Conservation (phyloP, 2,113 vertebrate genomes). For the Zosterops pallidus region DNA sequence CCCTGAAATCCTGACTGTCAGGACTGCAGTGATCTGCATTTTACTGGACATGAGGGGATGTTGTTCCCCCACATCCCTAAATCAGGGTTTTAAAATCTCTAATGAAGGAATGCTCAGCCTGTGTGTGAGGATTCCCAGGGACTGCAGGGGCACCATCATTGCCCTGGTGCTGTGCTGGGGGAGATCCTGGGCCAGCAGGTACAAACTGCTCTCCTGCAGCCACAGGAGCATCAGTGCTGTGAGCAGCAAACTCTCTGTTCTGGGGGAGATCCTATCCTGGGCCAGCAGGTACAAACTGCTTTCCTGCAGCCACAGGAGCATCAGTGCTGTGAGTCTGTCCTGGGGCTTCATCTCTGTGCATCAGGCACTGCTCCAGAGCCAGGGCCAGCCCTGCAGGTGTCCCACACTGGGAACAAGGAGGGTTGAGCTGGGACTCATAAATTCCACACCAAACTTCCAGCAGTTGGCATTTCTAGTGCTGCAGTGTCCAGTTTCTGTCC, state of each 20-base stretch:
- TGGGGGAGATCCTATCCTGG: neutral
- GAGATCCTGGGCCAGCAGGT: neutral
- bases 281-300: neutral
- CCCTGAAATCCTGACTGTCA: fast-evolving
- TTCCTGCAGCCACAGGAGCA: neutral
- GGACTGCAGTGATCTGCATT: neutral
- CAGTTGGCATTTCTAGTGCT: neutral
- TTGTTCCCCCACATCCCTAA: neutral
- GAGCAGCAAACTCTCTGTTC: neutral
- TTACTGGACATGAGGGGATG: neutral
- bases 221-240: neutral
- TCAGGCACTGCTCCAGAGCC: neutral
- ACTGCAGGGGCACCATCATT: fast-evolving
- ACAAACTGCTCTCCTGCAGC: neutral
- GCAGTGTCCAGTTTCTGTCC: neutral
- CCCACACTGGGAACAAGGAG: neutral
- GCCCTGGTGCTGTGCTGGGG: neutral
- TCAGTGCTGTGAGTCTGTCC: neutral
- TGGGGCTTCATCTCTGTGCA: neutral
- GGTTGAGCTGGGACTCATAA: neutral
- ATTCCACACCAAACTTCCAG: neutral
- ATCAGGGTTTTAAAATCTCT: neutral
- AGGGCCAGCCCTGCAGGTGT: neutral
- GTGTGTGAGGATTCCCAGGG: neutral
- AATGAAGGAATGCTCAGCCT: fast-evolving